phyloP scores from a whole-genome alignment of 2,797 vertebrate genomes.

The Sebastes dallii region DNA sequence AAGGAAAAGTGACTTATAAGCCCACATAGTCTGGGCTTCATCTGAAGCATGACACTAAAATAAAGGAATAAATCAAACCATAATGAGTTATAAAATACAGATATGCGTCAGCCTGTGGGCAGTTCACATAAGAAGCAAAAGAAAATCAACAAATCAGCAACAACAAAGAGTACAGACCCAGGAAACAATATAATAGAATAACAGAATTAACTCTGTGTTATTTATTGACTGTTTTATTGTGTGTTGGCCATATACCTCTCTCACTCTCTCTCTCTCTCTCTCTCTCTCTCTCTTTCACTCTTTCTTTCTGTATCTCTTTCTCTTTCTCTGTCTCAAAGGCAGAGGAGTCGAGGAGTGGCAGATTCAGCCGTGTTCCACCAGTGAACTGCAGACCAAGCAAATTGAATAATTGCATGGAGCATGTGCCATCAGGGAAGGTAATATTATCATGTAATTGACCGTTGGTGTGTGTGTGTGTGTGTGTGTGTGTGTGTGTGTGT shows the following conservation, averaged over 20 bases:
- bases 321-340: neutral
- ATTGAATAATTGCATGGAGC: constrained; percentile 71
- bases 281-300: neutral
- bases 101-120: too few relatives aligned
- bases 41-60: neutral
- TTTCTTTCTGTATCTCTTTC: neutral
- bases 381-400: constrained; percentile 64
- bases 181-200: neutral
- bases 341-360: constrained; percentile 13
- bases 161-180: neutral
- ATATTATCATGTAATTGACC: constrained; percentile 66
- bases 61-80: neutral
- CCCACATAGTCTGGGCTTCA: neutral
- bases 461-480: neutral
- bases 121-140: neutral
- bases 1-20: too few relatives aligned
- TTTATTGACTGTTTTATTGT: neutral
- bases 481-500: neutral
- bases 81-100: too few relatives aligned
- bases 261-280: neutral
- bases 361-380: constrained; percentile 34
- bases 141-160: neutral
- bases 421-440: constrained; percentile 59
- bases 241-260: neutral
- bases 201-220: neutral